phyloP scores from a whole-genome alignment of 1,140 invertebrate genomes.

The Macrobrachium nipponense region DNA sequence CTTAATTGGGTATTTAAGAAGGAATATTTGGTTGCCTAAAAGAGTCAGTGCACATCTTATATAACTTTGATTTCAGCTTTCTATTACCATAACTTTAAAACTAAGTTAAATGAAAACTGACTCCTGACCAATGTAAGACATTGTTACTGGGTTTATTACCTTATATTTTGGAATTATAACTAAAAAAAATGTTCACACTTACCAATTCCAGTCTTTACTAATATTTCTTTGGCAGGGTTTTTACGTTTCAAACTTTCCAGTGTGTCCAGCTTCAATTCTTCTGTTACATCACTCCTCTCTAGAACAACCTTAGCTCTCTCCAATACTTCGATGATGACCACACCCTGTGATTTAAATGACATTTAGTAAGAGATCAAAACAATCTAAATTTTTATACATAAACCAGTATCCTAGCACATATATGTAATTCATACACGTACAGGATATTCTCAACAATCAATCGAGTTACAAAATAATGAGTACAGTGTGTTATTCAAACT shows the following conservation, averaged over 20 bases:
- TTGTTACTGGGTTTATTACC: neutral
- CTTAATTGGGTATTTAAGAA: too few species aligned
- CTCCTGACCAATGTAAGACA: too few species aligned
- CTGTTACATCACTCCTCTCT: conserved; percentile 24
- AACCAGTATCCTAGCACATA: neutral
- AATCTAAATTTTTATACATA: neutral
- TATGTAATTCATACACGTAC: too few species aligned
- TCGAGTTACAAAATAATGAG: too few species aligned
- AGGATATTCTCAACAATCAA: too few species aligned
- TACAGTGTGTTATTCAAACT: too few species aligned
- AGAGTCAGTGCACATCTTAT: too few species aligned
- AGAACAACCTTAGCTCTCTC: conserved; percentile 51
- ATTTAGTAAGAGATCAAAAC: neutral
- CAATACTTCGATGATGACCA: conserved; percentile 57
- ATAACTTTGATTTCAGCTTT: too few species aligned
- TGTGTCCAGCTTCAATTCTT: conserved; percentile 45
- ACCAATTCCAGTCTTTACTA: conserved; percentile 50
- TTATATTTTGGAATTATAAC: neutral
- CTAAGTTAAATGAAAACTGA: too few species aligned
- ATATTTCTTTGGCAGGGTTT: conserved; percentile 46
- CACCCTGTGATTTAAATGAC: conserved; percentile 42
- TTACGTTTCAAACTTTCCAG: conserved; percentile 34
- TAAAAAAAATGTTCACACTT: neutral
- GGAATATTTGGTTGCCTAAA: too few species aligned
- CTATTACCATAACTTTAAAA: too few species aligned